These are phyloP conservation scores for Coccyzus lansbergi DNA, from an alignment of 2,797 vertebrate species.

Conservation along the genomic window DNA sequence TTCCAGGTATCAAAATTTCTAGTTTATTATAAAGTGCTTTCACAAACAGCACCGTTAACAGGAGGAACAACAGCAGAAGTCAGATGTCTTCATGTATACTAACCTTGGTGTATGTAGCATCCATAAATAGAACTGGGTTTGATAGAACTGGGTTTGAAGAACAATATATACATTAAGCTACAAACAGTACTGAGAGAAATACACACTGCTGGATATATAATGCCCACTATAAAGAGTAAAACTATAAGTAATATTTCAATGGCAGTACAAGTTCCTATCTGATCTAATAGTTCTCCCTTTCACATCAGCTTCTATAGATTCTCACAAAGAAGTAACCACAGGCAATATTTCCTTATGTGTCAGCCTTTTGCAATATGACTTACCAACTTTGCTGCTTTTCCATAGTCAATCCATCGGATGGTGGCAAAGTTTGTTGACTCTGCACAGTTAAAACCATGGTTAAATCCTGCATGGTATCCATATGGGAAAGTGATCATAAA, in stretches of 20 bases:
- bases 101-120: background rate
- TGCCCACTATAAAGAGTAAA: background rate
- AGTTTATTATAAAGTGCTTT: background rate
- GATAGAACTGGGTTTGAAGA: no score
- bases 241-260: background rate
- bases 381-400: slow-evolving; percentile 95
- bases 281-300: background rate
- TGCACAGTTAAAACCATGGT: slow-evolving; percentile 97
- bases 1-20: background rate
- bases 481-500: slow-evolving; percentile 98
- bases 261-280: background rate
- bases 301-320: background rate
- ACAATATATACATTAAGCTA: background rate
- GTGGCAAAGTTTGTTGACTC: slow-evolving; percentile 98
- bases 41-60: background rate
- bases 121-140: background rate
- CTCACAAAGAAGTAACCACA: background rate
- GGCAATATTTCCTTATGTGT: background rate
- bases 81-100: background rate
- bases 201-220: background rate
- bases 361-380: slow-evolving; percentile 43
- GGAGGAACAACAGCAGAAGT: background rate
- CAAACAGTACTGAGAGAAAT: background rate
- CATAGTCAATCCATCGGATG: slow-evolving; percentile 96
- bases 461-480: slow-evolving; percentile 96